Percentiles rank a stretch among this genome's conserved stretches.
Conservation (phyloP, 2,888 invertebrate species). For the Slavum lentiscoides region DNA sequence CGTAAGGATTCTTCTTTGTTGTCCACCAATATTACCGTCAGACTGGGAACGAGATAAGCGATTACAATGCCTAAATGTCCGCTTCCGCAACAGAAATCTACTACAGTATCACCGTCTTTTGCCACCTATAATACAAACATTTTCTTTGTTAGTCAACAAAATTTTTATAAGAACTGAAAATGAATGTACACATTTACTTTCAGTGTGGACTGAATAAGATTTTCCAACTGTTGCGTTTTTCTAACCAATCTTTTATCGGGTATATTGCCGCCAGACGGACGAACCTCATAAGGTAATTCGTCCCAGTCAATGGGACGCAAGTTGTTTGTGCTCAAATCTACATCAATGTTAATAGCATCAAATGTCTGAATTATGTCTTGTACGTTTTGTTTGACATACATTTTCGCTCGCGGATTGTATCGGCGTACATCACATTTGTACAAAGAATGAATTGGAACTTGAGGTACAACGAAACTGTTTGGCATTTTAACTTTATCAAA, state of each 20-base stretch:
- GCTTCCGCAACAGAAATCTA: slow-evolving; percentile 93
- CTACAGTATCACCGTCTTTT: slow-evolving; percentile 70
- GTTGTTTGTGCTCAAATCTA: slow-evolving; percentile 59
- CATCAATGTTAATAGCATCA: slow-evolving; percentile 59
- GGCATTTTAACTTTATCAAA: slow-evolving; percentile 21
- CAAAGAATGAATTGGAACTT: slow-evolving; percentile 67
- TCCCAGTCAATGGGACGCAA: slow-evolving; percentile 68
- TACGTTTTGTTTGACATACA: slow-evolving; percentile 80
- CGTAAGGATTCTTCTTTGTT: slow-evolving; percentile 86
- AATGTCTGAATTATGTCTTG: slow-evolving; percentile 60
- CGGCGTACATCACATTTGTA: slow-evolving; percentile 79
- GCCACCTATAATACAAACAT: slow-evolving; percentile 62
- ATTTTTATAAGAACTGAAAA: not conserved
- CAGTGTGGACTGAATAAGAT: slow-evolving; percentile 76
- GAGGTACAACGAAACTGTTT: slow-evolving; percentile 59
- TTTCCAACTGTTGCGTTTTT: slow-evolving; percentile 86
- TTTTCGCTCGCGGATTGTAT: slow-evolving; percentile 72
- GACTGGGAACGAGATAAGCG: slow-evolving; percentile 77
- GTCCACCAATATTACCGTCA: slow-evolving; percentile 80
- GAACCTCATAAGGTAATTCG: slow-evolving; percentile 72
- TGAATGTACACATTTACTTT: slow-evolving; percentile 58
- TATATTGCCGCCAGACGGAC: slow-evolving; percentile 77
- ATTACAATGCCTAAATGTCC: slow-evolving; percentile 89
- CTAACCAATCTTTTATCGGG: slow-evolving; percentile 73
- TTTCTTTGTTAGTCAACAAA: not conserved